These are phyloP conservation scores for Callopanchax toddi DNA, from an alignment of 2,113 vertebrate genomes.

Conservation along the genomic window DNA sequence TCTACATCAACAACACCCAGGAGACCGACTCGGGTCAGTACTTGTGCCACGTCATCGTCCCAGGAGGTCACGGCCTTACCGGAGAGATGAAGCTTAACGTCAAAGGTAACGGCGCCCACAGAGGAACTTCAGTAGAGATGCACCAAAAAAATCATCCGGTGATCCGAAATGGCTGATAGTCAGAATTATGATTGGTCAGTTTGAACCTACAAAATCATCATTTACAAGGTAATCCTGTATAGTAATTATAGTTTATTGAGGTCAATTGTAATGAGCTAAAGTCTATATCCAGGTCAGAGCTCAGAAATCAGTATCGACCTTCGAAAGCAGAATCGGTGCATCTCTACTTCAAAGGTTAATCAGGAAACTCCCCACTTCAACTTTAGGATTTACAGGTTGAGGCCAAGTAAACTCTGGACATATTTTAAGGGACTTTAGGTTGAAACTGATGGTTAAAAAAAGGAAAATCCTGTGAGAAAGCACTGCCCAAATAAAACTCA, in stretches of 20 bases:
- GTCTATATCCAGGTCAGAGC: no score
- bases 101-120: constrained; percentile 77
- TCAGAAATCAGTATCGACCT: no score
- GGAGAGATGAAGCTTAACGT: constrained; percentile 82
- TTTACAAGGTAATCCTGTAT: no score
- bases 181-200: no score
- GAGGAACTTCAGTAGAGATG: no score
- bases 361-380: background rate
- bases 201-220: no score
- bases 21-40: constrained; percentile 87
- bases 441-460: constrained; percentile 1
- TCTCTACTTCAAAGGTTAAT: no score
- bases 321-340: constrained; percentile 25
- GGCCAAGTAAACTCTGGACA: constrained; percentile 3
- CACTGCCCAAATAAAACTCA: constrained; percentile 30
- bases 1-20: constrained; percentile 85
- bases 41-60: constrained; percentile 83
- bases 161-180: no score
- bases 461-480: background rate
- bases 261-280: no score
- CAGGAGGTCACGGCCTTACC: constrained; percentile 54
- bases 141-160: no score
- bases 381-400: constrained; percentile 6
- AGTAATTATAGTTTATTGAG: no score
- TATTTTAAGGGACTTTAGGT: constrained; percentile 31